phyloP scores from a whole-genome alignment of 2,797 vertebrate species.

The Pantherophis vulpinus region DNA sequence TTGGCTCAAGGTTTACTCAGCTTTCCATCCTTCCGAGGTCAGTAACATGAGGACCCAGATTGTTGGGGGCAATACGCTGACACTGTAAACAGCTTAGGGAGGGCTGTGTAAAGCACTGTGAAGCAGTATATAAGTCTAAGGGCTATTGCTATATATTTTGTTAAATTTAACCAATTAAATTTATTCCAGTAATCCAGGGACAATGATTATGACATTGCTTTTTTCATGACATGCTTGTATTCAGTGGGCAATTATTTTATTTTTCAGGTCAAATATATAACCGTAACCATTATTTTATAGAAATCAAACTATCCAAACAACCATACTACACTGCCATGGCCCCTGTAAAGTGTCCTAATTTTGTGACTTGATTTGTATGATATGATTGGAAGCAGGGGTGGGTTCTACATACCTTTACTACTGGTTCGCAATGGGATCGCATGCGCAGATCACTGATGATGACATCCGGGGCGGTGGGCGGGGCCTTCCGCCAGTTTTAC shows the following conservation, averaged over 20 bases:
- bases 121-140: background rate
- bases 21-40: background rate
- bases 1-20: background rate
- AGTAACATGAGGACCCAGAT: background rate
- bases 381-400: background rate
- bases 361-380: background rate
- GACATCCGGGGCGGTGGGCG: no score
- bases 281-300: background rate
- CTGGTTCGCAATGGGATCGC: no score
- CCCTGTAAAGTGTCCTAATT: background rate
- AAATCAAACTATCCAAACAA: background rate
- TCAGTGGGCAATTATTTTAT: background rate
- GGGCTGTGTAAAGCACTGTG: background rate
- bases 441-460: no score
- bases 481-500: no score
- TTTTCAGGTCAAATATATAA: background rate
- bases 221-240: background rate
- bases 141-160: background rate
- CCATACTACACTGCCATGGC: background rate
- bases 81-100: background rate
- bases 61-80: background rate
- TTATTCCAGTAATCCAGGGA: background rate
- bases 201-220: background rate
- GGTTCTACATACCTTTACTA: no score
- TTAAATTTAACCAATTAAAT: background rate